These are phyloP conservation scores for Hydrocynus forskahlii DNA, from an alignment of 2,797 vertebrate genomes.

Conservation along the genomic window DNA sequence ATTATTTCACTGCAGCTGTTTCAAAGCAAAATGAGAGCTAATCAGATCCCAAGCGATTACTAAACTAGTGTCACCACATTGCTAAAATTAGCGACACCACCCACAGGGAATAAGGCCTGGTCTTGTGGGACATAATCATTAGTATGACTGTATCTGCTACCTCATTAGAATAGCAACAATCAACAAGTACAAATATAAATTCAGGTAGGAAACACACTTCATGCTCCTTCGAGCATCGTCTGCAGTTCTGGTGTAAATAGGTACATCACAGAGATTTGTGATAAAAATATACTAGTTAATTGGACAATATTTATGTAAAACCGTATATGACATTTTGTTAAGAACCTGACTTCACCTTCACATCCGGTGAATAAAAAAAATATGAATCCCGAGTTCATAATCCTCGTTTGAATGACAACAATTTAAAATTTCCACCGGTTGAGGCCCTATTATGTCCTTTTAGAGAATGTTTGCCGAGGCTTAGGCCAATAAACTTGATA, in stretches of 20 bases:
- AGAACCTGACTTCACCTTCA: background rate
- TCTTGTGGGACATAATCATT: background rate
- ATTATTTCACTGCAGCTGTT: slow-evolving; percentile 33
- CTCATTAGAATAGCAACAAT: slow-evolving; percentile 46
- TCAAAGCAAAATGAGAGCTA: slow-evolving; percentile 47
- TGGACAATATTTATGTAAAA: background rate
- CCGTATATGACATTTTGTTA: background rate
- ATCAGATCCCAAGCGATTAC: slow-evolving; percentile 51
- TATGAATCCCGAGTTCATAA: background rate
- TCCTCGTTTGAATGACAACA: slow-evolving; percentile 1
- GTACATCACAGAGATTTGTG: background rate
- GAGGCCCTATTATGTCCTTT: background rate
- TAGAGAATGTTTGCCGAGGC: slow-evolving; percentile 33
- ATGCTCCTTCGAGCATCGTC: background rate
- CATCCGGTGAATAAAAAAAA: background rate
- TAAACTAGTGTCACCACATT: slow-evolving; percentile 45
- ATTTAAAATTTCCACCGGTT: slow-evolving; percentile 6
- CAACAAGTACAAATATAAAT: slow-evolving; percentile 33
- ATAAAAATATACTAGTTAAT: background rate
- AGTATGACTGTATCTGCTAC: slow-evolving; percentile 31
- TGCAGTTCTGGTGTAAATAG: background rate
- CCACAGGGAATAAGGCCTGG: slow-evolving; percentile 38
- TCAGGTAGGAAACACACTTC: background rate
- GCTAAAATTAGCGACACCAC: slow-evolving; percentile 42
- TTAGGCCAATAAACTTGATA: slow-evolving; percentile 23